A percentile compares a stretch with the other conserved stretches of the same genome.
Conservation (phyloP, 2,888 invertebrate species). For the Spilarctia lutea region DNA sequence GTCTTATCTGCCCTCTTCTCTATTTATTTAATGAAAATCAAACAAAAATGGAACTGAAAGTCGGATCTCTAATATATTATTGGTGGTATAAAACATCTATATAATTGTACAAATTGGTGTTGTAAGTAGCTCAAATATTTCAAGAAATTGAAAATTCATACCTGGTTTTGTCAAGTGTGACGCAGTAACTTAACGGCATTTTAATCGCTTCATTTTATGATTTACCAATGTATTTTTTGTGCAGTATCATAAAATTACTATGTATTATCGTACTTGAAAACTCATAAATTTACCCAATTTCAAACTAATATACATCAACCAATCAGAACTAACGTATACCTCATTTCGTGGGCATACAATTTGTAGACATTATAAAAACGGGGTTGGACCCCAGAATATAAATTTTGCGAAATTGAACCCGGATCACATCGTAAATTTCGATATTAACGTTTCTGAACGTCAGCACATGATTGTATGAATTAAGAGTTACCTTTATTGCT, state of each 20-base stretch:
- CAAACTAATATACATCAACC: constrained; percentile 40
- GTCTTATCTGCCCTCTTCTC: too few species aligned
- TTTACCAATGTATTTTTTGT: not conserved
- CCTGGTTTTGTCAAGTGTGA: not conserved
- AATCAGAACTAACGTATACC: constrained; percentile 49
- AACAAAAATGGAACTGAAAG: too few species aligned
- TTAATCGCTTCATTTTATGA: not conserved
- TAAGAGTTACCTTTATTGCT: constrained; percentile 51
- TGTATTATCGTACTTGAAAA: constrained; percentile 7
- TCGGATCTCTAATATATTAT: too few species aligned
- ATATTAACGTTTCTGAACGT: constrained; percentile 57
- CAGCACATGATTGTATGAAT: constrained; percentile 50
- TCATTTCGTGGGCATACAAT: constrained; percentile 46
- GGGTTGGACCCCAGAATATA: constrained; percentile 66
- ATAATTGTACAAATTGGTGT: too few species aligned
- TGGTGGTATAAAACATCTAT: too few species aligned
- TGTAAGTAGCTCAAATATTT: not conserved
- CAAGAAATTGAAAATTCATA: too few species aligned
- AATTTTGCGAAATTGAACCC: constrained; percentile 71
- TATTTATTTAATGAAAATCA: too few species aligned
- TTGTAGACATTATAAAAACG: constrained; percentile 61
- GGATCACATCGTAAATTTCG: constrained; percentile 69
- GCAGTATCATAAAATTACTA: not conserved
- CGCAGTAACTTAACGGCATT: not conserved
- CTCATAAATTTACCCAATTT: constrained; percentile 44